phyloP scores from a whole-genome alignment of 2,113 vertebrate genomes.

The Dromiciops gliroides region DNA sequence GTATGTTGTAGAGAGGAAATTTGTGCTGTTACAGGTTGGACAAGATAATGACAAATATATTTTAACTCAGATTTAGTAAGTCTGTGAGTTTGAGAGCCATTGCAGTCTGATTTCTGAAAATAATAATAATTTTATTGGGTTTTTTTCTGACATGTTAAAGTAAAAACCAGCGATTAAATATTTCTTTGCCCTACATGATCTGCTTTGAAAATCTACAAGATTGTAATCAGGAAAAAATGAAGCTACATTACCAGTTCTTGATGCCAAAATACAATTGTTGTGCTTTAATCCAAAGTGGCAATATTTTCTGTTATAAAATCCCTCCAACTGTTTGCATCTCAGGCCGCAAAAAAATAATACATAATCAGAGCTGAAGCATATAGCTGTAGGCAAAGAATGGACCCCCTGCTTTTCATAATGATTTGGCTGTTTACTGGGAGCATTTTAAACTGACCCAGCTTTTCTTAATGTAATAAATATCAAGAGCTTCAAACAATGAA shows the following conservation, averaged over 20 bases:
- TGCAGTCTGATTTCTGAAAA: background rate
- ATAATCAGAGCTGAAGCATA: conserved; percentile 44
- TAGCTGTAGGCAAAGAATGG: conserved; percentile 57
- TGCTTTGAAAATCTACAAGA: background rate
- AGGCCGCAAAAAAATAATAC: background rate
- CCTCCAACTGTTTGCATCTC: conserved; percentile 2
- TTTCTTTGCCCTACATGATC: background rate
- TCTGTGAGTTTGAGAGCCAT: background rate
- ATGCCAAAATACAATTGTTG: background rate
- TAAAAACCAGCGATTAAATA: background rate
- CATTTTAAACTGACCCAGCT: conserved; percentile 1
- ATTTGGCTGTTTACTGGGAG: conserved; percentile 20
- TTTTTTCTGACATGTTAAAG: background rate
- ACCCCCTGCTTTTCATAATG: background rate
- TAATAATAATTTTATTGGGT: background rate
- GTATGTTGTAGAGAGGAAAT: background rate
- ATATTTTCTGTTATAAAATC: conserved; percentile 27
- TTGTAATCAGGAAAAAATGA: background rate
- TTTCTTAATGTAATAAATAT: conserved; percentile 39
- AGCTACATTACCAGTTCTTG: background rate
- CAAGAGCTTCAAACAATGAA: conserved; percentile 8
- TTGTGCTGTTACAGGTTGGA: background rate
- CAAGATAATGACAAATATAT: background rate
- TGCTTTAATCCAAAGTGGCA: background rate
- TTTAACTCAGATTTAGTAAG: background rate